Evolutionary conservation across 2,797 vertebrate species (phyloP), one percentile per base, ranked within the genome.

Genomic region (Molossus alvarezi): DNA sequence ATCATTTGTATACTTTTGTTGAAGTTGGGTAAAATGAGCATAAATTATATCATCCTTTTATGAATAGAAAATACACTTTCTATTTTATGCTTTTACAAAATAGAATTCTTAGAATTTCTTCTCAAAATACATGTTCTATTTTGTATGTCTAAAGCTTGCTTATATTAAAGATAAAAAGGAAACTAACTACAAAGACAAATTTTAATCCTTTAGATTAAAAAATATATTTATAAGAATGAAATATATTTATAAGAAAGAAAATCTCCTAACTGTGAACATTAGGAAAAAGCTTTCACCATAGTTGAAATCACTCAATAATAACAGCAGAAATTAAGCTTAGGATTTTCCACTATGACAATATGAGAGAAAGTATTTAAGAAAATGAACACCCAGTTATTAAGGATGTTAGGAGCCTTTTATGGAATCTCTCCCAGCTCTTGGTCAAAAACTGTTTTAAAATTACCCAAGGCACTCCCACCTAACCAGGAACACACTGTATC

Each of bases 391-490:
- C 17, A 90, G 72, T 3, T 51, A 69, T 62, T 85, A 90, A 85
- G 96, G 53, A 18, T 51, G 67, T 57, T 65, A 93, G 14, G 6
- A 90, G 55, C 11, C 51, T 88, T 89, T 48, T 92, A 17, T 33
- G 29, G 37, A 55, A 84, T 79, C 48, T 92, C 33, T 90, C 51
- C 85, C 77, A 90, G 33, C 14, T 93, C 57, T 81, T 72, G 5
- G 48, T 67, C 29, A 85, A 90, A 96, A 84, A 71, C 45, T 88
- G 33, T 83, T 86, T 96, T 75, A 90, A 97, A 96, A 94, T 92
- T 29, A 71, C 57, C 64, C 33, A 88, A 45, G 29, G 62, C 9
- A 91, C 29, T 90, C 27, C 81, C 69, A 60, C 33, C 87, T 97
- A 95, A 92, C 53, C 45, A 96, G 64, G n/a, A 90, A 92, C 15